These are phyloP conservation scores for Corbicula japonica DNA, from an alignment of 2,888 invertebrate species.

Conservation along the genomic window DNA sequence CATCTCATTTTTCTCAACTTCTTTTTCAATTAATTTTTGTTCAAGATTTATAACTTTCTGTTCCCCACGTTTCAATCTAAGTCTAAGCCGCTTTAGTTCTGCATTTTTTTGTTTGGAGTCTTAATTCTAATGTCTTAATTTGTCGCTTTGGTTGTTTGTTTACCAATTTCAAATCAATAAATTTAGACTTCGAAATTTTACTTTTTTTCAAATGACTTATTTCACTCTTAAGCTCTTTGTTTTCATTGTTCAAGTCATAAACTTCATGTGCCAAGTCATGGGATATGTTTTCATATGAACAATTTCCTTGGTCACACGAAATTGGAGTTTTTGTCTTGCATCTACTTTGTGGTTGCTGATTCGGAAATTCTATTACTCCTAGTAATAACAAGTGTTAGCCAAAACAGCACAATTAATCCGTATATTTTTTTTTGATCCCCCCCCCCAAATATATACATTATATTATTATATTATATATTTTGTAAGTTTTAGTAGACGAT, in stretches of 20 bases:
- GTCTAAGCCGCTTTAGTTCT: background rate
- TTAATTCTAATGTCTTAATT: background rate
- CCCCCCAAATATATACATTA: no score
- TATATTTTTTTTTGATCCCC: no score
- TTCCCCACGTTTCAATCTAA: background rate
- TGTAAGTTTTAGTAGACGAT: no score
- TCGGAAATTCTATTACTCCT: no score
- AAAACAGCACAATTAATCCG: no score
- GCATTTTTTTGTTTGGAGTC: slow-evolving; percentile 5
- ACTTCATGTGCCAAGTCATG: slow-evolving; percentile 11
- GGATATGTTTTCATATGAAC: no score
- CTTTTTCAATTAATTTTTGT: background rate
- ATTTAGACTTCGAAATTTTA: slow-evolving; percentile 7
- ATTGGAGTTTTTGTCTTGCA: no score
- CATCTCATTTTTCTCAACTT: background rate
- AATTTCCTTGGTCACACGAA: no score
- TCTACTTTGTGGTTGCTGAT: no score
- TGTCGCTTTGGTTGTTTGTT: background rate
- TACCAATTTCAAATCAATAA: background rate
- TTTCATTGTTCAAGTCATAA: slow-evolving; percentile 2
- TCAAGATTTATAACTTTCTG: background rate
- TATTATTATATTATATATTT: no score
- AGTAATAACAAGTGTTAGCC: no score
- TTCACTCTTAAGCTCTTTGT: slow-evolving; percentile 7
- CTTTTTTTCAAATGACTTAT: slow-evolving; percentile 12